A percentile compares a stretch with the other conserved stretches of the same genome.
These are phyloP conservation scores for Pseudopodoces humilis DNA, from an alignment of 2,113 vertebrate genomes.

Conservation along the genomic window DNA sequence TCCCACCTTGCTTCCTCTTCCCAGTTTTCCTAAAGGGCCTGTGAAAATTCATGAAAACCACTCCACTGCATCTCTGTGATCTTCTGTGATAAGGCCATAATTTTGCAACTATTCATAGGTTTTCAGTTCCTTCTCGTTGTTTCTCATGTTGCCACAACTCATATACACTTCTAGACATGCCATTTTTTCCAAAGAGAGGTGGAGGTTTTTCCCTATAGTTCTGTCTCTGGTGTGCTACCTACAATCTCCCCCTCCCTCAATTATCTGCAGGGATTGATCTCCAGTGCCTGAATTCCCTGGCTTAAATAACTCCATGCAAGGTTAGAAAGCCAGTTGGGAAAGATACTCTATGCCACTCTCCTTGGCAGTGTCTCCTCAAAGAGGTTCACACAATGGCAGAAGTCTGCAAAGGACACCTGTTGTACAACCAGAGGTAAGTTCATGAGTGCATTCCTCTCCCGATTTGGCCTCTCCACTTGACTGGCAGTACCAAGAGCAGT, in stretches of 20 bases:
- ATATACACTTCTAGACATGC: background rate
- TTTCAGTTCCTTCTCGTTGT: background rate
- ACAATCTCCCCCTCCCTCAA: background rate
- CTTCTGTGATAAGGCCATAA: background rate
- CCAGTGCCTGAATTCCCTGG: background rate
- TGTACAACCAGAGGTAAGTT: no score
- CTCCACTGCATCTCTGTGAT: background rate
- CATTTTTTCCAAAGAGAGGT: background rate
- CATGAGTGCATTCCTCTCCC: background rate
- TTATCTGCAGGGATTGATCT: background rate
- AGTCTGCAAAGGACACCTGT: background rate
- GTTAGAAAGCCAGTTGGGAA: background rate
- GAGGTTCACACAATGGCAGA: accelerated
- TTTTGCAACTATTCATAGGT: background rate
- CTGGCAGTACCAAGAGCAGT: background rate
- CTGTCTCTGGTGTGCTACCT: background rate
- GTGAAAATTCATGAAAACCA: background rate
- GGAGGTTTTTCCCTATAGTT: background rate
- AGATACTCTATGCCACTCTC: background rate
- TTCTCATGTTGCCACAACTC: background rate
- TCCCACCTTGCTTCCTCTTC: background rate
- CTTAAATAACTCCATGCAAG: background rate
- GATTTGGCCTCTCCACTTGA: background rate
- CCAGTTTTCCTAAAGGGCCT: background rate
- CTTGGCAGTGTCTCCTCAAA: background rate